Evolutionary conservation across 2,113 vertebrate genomes (phyloP).

Genomic region (Eclectus roratus): DNA sequence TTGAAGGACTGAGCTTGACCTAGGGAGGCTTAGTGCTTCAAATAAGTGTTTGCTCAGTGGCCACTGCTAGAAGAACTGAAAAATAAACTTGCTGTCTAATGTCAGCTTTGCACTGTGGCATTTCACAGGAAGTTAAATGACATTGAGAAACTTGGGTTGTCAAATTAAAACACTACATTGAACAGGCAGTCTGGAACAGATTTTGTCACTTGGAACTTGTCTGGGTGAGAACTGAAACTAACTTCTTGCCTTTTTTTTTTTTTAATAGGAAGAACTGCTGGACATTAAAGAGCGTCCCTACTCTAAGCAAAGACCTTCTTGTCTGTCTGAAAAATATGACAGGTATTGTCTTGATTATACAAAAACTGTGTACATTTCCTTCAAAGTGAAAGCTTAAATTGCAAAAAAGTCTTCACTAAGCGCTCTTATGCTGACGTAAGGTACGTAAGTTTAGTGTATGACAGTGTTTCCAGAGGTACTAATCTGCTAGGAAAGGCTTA

Average conservation of each 20-base stretch:
- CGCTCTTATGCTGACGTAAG: background rate
- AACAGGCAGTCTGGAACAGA: background rate
- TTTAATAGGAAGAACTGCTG: constrained; percentile 88
- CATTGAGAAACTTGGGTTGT: background rate
- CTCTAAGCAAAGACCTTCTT: constrained; percentile 93
- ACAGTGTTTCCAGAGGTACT: background rate
- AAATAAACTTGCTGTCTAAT: background rate
- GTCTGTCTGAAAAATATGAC: constrained; percentile 96
- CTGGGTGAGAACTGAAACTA: background rate
- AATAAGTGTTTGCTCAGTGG: background rate
- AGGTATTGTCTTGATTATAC: constrained; percentile 76
- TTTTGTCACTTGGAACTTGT: background rate
- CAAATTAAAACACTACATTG: background rate
- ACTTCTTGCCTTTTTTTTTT: background rate
- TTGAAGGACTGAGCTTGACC: background rate
- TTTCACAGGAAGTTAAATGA: background rate
- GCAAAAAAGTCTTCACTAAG: background rate
- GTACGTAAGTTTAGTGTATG: fast-evolving
- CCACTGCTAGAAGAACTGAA: background rate
- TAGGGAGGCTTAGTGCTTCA: background rate
- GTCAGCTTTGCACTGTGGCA: background rate
- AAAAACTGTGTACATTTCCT: fast-evolving
- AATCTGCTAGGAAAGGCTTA: background rate
- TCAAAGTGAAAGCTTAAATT: background rate
- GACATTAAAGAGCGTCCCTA: constrained; percentile 92